Evolutionary conservation across 2,888 invertebrate genomes (phyloP), one percentile per base, ranked within the genome.

Genomic region (Cecidostiba fungosa): DNA sequence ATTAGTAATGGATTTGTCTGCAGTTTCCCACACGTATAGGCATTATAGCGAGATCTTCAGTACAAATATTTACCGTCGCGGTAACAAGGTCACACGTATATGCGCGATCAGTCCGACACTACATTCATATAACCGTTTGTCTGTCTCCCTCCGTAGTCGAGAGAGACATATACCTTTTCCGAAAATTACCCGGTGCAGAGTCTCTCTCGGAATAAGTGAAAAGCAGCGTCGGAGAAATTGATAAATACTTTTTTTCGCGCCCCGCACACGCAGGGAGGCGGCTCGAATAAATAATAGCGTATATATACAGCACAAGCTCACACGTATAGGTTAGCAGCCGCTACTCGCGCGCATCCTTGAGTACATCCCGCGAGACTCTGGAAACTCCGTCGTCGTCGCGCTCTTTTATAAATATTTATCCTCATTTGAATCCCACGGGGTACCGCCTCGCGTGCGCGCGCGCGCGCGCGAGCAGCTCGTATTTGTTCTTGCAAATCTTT

Each of bases 391-490:
- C 54, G 70, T 14, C 79, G 90, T 87, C 89, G 87, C 88, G 85
- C 90, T 92, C 90, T 92, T 92, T 92, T 92, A 92, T 92, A 92
- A 92, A 92, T 92, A 92, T 92, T 92, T 92, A 92, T 92, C 90
- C 91, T 92, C 91, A 90, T 92, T 92, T 91, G 91, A 92, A 92
- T 92, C 91, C 89, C 89, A 87, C 89, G 89, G 89, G 89, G 88
- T 87, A 72, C 81, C 72, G 83, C 86, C 81, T 74, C 82, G 77
- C 83, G 47, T 81, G 74, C 84, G 77, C 82, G 26, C 73, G 47
- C 82, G 77, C 83, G 47, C 82, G 74, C 84, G 77, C 82, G 26
- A 70, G 47, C 54, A 12, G 36, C 62, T 36, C 62, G 62, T 91
- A 91, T 92, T 91, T 91, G 91, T 91, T 91, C 91, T 91, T 90